phyloP scores from a whole-genome alignment of 2,113 vertebrate genomes.

The Cromileptes altivelis region DNA sequence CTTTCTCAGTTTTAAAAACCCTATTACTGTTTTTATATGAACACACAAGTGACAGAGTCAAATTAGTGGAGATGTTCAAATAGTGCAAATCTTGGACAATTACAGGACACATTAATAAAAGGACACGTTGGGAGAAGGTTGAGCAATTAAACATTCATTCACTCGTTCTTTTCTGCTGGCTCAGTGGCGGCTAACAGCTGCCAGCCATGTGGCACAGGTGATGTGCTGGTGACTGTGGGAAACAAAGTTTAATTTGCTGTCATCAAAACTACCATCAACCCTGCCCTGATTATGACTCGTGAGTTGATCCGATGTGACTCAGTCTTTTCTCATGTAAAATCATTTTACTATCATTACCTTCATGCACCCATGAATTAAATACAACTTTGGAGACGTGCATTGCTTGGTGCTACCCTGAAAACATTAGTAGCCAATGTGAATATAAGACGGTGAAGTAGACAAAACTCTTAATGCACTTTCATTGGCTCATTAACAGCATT shows the following conservation, averaged over 20 bases:
- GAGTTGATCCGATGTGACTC: not conserved
- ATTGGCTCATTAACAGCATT: constrained; percentile 25
- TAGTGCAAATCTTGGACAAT: not conserved
- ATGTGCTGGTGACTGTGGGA: constrained; percentile 5
- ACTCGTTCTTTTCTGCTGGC: not conserved
- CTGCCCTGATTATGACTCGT: not conserved
- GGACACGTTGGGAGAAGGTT: not conserved
- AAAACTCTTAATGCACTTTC: not conserved
- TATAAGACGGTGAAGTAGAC: not conserved
- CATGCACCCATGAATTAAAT: not conserved
- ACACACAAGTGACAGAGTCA: not conserved
- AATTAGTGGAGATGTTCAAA: not conserved
- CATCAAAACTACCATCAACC: not conserved
- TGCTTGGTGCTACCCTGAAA: not conserved
- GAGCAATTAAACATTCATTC: constrained; percentile 12
- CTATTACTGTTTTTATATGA: not conserved
- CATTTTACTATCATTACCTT: not conserved
- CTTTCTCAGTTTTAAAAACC: not conserved
- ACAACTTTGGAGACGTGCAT: not conserved
- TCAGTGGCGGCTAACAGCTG: constrained; percentile 7
- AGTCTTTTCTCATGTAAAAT: not conserved
- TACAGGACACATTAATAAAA: not conserved
- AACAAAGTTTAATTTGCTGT: constrained; percentile 5
- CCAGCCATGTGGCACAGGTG: constrained; percentile 6
- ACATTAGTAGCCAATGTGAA: not conserved